Evolutionary conservation across 2,113 vertebrate species (phyloP).

Genomic region (Rattus rattus): DNA sequence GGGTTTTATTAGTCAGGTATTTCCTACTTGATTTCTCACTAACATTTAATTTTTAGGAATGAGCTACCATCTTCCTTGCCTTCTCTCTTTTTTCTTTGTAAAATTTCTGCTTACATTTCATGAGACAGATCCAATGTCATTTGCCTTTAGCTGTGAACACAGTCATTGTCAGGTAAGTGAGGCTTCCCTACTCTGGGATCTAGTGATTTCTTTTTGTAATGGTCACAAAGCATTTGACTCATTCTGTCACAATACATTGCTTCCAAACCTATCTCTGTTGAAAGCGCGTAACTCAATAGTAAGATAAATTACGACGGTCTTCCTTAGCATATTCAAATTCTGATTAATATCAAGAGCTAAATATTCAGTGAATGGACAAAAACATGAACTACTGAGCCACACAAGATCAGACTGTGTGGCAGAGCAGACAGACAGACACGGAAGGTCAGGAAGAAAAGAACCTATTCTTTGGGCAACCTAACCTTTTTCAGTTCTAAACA

Average conservation of each 20-base stretch:
- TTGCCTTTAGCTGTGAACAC: not conserved
- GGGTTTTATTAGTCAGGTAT: not conserved
- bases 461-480: slow-evolving; percentile 30
- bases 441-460: slow-evolving; percentile 65
- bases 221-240: not conserved
- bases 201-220: not conserved
- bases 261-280: slow-evolving; percentile 9
- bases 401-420: not conserved
- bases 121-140: not conserved
- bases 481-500: slow-evolving; percentile 60
- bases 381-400: slow-evolving; percentile 36
- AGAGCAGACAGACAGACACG: slow-evolving; percentile 53
- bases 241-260: not conserved
- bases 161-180: not conserved
- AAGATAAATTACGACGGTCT: slow-evolving; percentile 29
- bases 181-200: not conserved
- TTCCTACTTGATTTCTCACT: slow-evolving; percentile 9
- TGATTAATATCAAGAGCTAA: slow-evolving; percentile 62
- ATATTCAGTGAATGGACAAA: slow-evolving; percentile 50
- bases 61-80: not conserved
- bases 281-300: slow-evolving; percentile 14
- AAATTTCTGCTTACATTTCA: slow-evolving; percentile 45
- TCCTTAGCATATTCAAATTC: slow-evolving; percentile 49
- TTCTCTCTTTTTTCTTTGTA: not conserved
- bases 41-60: not conserved